Evolutionary conservation across 2,113 vertebrate genomes (phyloP), one percentile per base, ranked within the genome.

Genomic region (Tetrax tetrax): DNA sequence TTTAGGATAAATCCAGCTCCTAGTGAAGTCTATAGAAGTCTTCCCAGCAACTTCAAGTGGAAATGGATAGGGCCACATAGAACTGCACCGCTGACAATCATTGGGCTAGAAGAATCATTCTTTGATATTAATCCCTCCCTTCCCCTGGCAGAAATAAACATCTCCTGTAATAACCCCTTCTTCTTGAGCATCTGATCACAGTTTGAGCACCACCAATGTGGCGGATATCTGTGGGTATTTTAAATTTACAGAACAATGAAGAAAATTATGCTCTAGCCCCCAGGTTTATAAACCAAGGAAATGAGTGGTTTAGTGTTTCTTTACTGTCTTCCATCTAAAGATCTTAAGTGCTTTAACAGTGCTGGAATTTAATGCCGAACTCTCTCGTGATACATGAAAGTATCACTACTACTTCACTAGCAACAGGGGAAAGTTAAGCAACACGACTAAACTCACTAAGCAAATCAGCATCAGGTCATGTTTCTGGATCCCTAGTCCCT

Each of bases 371-470:
- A 89, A 82, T 9, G 45, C 60, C 56, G 53, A 87, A 82, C 68
- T 93, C 94, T 78, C 86, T 22, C 10, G 86, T 57, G 85, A 81
- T 31, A 43, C 64, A 71, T 71, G 16, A 59, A 92, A 90, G 20
- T 18, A 78, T 33, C 60, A 25, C 65, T 51, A 45, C 61, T 17
- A 20, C 80, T 78, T 77, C 83, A 88, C 59, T 70, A 76, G 54
- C 90, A 66, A 54, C 92, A 68, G 35, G 72, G 92, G 86, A 75
- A 94, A 89, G 89, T 75, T 75, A 87, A 90, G 83, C 56, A 92
- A 78, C 64, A 61, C 1, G 4, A 88, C 80, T 66, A n/a, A 90
- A 90, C 43, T 78, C 86, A 71, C 57, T 66, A 43, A 70, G 72
- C 76, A 86, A 75, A 92, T 64, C 80, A 87, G 65, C 37, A 78